Conservation (phyloP, 2,888 invertebrate genomes). For the Cheilosia pagana region DNA sequence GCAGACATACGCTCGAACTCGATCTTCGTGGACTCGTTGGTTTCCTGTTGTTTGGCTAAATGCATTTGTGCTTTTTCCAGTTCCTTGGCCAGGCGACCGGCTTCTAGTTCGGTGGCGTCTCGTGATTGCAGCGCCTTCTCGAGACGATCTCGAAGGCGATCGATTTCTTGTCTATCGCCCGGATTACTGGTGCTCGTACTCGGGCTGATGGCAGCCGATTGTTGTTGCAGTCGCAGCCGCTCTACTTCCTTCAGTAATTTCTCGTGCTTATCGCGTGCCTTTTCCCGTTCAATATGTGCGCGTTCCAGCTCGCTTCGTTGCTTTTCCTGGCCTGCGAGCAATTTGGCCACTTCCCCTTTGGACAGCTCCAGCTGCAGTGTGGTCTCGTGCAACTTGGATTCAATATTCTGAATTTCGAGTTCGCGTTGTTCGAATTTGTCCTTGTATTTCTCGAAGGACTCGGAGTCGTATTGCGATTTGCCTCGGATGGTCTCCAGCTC, state of each 20-base stretch:
- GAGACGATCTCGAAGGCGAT: slow-evolving; percentile 92
- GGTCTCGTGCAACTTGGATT: slow-evolving; percentile 90
- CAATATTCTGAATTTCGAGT: slow-evolving; percentile 90
- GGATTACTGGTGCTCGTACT: slow-evolving; percentile 84
- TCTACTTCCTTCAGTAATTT: slow-evolving; percentile 88
- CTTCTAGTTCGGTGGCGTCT: slow-evolving; percentile 93
- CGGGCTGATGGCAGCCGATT: slow-evolving; percentile 84
- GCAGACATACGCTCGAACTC: slow-evolving; percentile 93
- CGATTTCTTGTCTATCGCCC: slow-evolving; percentile 90
- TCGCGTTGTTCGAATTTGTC: slow-evolving; percentile 91
- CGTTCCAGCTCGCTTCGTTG: slow-evolving; percentile 92
- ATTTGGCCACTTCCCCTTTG: slow-evolving; percentile 90
- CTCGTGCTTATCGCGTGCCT: slow-evolving; percentile 93
- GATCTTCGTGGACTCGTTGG: slow-evolving; percentile 91
- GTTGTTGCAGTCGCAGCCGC: slow-evolving; percentile 84
- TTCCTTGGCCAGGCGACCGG: slow-evolving; percentile 92
- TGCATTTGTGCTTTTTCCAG: slow-evolving; percentile 93
- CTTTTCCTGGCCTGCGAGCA: slow-evolving; percentile 90
- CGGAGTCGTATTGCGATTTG: slow-evolving; percentile 91
- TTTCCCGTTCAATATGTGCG: slow-evolving; percentile 94
- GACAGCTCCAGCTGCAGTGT: slow-evolving; percentile 92
- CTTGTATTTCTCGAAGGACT: slow-evolving; percentile 89
- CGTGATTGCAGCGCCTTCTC: slow-evolving; percentile 90
- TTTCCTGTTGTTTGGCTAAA: slow-evolving; percentile 92
- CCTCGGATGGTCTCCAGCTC: slow-evolving; percentile 92